A percentile compares a stretch with the other conserved stretches of the same genome.
phyloP scores from a whole-genome alignment of 2,113 vertebrate genomes.

The Chroicocephalus ridibundus region DNA sequence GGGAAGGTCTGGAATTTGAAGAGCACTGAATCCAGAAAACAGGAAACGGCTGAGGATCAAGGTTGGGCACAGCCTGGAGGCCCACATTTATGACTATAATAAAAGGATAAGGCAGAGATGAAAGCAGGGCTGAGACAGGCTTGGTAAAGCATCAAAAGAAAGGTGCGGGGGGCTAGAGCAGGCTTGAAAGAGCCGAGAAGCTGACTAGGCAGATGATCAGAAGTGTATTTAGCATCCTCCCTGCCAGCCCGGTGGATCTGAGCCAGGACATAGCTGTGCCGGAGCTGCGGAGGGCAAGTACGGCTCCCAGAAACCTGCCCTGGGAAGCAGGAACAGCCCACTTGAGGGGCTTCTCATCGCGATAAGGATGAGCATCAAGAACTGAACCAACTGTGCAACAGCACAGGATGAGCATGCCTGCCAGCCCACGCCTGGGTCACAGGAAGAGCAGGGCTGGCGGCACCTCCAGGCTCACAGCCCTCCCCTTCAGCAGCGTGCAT shows the following conservation, averaged over 20 bases:
- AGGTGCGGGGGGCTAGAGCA: constrained; percentile 39
- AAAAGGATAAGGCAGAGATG: constrained; percentile 51
- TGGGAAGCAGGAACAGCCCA: neutral
- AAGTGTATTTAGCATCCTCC: constrained; percentile 9
- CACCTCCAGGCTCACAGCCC: neutral
- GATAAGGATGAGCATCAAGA: neutral
- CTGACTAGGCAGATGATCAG: constrained; percentile 47
- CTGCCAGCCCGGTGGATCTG: neutral
- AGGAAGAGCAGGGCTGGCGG: neutral
- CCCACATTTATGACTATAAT: neutral
- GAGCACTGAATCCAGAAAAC: constrained; percentile 30
- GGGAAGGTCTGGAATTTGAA: constrained; percentile 35
- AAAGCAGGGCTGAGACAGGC: constrained; percentile 26
- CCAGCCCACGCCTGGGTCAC: accelerated
- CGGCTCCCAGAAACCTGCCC: neutral
- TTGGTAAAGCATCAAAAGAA: constrained; percentile 55
- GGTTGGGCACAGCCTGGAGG: constrained; percentile 43
- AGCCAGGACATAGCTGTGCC: neutral
- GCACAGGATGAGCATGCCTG: neutral
- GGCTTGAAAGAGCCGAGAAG: constrained; percentile 44
- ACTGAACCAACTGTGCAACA: accelerated
- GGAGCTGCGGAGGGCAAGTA: neutral
- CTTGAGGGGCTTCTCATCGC: neutral
- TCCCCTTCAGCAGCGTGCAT: accelerated
- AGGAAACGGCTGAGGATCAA: constrained; percentile 56